phyloP scores from a whole-genome alignment of 2,113 vertebrate species.

The Rana temporaria region DNA sequence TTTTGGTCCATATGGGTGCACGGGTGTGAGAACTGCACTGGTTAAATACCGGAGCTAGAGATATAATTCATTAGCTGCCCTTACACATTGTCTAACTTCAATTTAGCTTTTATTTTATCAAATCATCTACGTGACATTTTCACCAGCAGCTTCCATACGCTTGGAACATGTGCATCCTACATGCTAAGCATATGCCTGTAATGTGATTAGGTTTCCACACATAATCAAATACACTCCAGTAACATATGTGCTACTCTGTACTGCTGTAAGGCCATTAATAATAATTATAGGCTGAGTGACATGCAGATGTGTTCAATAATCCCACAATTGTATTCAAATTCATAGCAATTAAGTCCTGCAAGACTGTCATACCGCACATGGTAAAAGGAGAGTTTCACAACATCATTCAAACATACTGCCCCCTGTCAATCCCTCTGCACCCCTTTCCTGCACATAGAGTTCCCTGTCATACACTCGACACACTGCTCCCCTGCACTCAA shows the following conservation, averaged over 20 bases:
- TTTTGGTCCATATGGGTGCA: too few species aligned
- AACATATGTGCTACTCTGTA: slow-evolving; percentile 19
- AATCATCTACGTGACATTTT: neutral
- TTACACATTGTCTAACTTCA: too few species aligned
- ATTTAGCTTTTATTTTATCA: neutral
- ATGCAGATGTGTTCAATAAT: neutral
- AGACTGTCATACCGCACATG: slow-evolving; percentile 10
- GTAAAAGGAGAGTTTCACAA: neutral
- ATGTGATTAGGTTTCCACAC: slow-evolving; percentile 9
- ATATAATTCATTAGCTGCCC: too few species aligned
- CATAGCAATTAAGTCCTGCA: neutral
- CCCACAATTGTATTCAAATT: slow-evolving; percentile 5
- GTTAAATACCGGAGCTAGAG: too few species aligned
- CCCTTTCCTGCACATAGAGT: too few species aligned
- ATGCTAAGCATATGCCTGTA: slow-evolving; percentile 9
- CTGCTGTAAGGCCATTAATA: slow-evolving; percentile 23
- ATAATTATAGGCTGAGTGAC: slow-evolving; percentile 15
- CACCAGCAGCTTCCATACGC: neutral
- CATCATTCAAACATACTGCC: neutral
- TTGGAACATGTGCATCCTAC: neutral
- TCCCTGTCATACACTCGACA: too few species aligned
- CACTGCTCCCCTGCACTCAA: too few species aligned
- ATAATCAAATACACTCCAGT: slow-evolving; percentile 12
- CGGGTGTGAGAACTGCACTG: too few species aligned
- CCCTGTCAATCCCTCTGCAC: too few species aligned